These are phyloP conservation scores for Cranoglanis bouderius DNA, from an alignment of 2,113 vertebrate genomes.

Conservation along the genomic window DNA sequence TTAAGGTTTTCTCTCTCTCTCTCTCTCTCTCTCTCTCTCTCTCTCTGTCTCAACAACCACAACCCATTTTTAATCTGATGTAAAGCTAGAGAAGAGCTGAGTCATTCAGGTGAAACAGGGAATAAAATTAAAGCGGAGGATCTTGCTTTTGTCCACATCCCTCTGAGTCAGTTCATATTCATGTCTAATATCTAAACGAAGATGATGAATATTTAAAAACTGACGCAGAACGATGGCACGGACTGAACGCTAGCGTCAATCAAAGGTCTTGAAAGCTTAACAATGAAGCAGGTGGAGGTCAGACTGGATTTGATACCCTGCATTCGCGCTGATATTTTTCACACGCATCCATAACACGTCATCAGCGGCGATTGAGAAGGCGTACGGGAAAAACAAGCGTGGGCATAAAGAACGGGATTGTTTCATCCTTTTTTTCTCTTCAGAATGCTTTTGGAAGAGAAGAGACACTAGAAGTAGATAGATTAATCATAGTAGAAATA, in stretches of 20 bases:
- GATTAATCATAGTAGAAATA: not conserved
- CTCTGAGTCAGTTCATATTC: not conserved
- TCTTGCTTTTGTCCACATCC: not conserved
- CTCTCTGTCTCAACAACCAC: not conserved
- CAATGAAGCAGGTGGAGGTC: not conserved
- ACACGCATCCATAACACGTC: not conserved
- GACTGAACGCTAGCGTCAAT: not conserved
- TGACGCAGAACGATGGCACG: not conserved
- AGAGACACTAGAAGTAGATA: not conserved
- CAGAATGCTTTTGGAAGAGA: not conserved
- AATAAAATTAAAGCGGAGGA: not conserved
- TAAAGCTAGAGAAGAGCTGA: not conserved
- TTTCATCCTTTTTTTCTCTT: not conserved
- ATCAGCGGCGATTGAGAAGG: not conserved
- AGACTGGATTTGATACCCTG: not conserved
- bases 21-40: not conserved
- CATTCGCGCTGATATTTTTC: not conserved
- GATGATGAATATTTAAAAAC: not conserved
- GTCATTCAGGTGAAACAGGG: not conserved
- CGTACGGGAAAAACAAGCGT: not conserved
- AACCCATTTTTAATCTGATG: not conserved
- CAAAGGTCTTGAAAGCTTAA: not conserved
- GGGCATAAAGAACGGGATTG: not conserved
- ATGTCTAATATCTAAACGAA: not conserved
- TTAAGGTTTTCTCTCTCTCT: not conserved